phyloP scores from a whole-genome alignment of 2,888 invertebrate genomes.

The Apodemia duryi region DNA sequence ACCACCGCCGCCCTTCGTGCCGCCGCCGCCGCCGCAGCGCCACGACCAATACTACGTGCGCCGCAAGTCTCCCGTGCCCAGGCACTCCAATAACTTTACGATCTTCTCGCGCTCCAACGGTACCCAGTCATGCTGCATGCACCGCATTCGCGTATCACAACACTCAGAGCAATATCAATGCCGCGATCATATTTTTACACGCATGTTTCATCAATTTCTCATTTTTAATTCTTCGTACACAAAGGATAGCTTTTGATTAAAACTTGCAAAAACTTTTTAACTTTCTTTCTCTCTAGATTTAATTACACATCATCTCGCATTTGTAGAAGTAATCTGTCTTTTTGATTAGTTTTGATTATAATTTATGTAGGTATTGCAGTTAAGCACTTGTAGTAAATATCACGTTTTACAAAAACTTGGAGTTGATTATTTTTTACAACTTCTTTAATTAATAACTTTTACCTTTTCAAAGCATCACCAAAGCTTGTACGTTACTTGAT shows the following conservation, averaged over 20 bases:
- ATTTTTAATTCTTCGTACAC: constrained; percentile 15
- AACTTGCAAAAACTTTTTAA: constrained; percentile 9
- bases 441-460: background rate
- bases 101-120: constrained; percentile 71
- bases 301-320: background rate
- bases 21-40: constrained; percentile 69
- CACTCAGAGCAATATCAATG: constrained; percentile 54
- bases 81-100: constrained; percentile 64
- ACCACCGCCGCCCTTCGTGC: constrained; percentile 72
- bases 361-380: background rate
- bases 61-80: constrained; percentile 71
- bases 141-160: constrained; percentile 18
- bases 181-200: constrained; percentile 44
- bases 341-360: background rate
- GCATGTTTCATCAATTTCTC: constrained; percentile 22
- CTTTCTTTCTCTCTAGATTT: background rate
- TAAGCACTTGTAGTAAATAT: constrained; percentile 3
- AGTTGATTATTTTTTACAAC: background rate
- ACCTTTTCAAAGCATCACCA: too few species aligned
- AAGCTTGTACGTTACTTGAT: too few species aligned
- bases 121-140: constrained; percentile 45
- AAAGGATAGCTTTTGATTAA: constrained; percentile 17
- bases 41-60: constrained; percentile 75
- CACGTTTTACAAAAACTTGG: background rate
- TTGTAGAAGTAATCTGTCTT: background rate